These are phyloP conservation scores for Nothobranchius kuhntae DNA, from an alignment of 2,113 vertebrate genomes.

Conservation along the genomic window DNA sequence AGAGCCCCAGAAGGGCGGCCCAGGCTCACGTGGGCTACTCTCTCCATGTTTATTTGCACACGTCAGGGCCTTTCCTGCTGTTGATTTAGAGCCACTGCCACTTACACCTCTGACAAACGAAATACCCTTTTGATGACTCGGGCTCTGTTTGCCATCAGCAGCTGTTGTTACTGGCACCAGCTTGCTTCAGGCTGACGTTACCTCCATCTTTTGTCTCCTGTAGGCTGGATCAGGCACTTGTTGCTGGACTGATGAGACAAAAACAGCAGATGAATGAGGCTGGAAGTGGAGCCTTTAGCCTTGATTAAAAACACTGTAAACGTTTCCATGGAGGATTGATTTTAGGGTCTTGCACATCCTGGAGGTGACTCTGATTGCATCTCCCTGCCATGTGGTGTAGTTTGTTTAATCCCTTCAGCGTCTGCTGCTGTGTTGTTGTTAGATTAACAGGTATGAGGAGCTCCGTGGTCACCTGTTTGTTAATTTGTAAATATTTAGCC, in stretches of 20 bases:
- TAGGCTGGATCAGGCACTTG: constrained; percentile 43
- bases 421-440: constrained; percentile 59
- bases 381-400: constrained; percentile 40
- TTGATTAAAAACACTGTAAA: constrained; percentile 58
- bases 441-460: constrained; percentile 72
- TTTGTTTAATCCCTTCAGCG: constrained; percentile 54
- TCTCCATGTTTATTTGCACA: constrained; percentile 74
- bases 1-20: constrained; percentile 48
- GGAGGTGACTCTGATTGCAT: constrained; percentile 64
- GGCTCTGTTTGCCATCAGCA: constrained; percentile 74
- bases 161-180: constrained; percentile 62
- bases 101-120: constrained; percentile 69
- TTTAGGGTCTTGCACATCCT: constrained; percentile 66
- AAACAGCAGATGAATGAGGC: constrained; percentile 36
- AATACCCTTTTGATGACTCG: constrained; percentile 67
- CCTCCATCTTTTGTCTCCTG: constrained; percentile 55
- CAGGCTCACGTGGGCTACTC: constrained; percentile 52
- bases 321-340: constrained; percentile 66
- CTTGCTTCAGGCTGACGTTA: constrained; percentile 38
- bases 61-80: constrained; percentile 70
- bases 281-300: constrained; percentile 56
- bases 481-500: constrained; percentile 69
- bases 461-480: constrained; percentile 65
- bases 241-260: constrained; percentile 39
- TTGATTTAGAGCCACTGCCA: constrained; percentile 77